Evolutionary conservation across 2,888 invertebrate genomes (phyloP).

Genomic region (Rhagonycha lutea): DNA sequence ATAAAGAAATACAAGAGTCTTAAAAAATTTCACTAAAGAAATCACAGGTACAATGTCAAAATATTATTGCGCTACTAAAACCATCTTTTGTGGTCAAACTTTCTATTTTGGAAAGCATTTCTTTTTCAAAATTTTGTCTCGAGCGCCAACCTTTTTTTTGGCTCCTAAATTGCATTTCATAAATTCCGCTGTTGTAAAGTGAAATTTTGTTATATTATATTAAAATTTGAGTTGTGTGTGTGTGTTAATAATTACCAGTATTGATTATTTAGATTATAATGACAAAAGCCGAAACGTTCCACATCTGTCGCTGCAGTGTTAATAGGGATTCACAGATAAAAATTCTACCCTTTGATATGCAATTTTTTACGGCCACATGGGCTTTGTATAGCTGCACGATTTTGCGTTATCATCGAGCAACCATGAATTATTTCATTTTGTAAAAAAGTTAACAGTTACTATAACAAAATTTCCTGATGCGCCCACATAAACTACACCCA

Average conservation of each 20-base stretch:
- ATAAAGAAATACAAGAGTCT: background rate
- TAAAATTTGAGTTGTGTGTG: background rate
- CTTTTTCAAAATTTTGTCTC: too few relatives aligned
- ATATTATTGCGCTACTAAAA: background rate
- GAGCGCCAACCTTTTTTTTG: background rate
- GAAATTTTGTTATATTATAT: background rate
- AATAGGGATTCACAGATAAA: slow-evolving; percentile 27
- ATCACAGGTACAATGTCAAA: background rate
- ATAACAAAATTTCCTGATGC: background rate
- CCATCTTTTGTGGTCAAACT: background rate
- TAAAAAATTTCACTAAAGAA: background rate
- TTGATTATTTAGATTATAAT: slow-evolving; percentile 1
- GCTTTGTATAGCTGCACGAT: background rate
- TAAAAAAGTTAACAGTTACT: background rate
- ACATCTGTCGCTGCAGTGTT: slow-evolving; percentile 30
- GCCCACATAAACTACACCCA: background rate
- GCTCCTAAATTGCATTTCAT: background rate
- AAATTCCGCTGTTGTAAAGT: background rate
- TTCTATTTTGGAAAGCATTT: background rate
- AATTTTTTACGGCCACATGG: slow-evolving; percentile 34
- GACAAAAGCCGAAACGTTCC: slow-evolving; percentile 21
- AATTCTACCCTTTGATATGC: slow-evolving; percentile 32
- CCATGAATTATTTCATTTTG: background rate
- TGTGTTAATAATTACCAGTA: background rate
- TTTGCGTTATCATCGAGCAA: background rate